Percentiles rank a stretch among this genome's conserved stretches.
phyloP scores from a whole-genome alignment of 1,140 invertebrate genomes.

The Tyrophagus putrescentiae region DNA sequence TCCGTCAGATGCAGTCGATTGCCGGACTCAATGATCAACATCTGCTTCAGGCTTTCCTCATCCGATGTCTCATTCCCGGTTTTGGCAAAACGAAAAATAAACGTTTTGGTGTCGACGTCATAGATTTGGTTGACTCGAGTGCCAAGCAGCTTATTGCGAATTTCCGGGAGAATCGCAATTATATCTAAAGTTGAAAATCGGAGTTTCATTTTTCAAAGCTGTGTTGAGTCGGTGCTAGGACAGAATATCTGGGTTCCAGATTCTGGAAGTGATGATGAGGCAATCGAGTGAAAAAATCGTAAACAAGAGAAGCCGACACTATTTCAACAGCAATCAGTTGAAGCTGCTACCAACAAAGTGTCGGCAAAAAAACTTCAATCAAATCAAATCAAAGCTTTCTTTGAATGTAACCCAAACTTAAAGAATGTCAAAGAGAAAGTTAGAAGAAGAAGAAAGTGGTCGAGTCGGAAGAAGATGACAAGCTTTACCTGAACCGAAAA shows the following conservation, averaged over 20 bases:
- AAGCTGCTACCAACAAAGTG: not conserved
- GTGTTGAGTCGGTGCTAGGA: too few species aligned
- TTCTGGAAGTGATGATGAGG: too few species aligned
- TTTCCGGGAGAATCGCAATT: conserved; percentile 61
- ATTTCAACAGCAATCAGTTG: too few species aligned
- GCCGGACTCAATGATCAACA: conserved; percentile 86
- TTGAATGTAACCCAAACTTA: not conserved
- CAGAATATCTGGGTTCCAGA: too few species aligned
- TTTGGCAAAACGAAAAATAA: conserved; percentile 65
- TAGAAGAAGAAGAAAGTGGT: not conserved
- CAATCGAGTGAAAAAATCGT: too few species aligned
- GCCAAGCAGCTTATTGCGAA: conserved; percentile 64
- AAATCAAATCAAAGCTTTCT: not conserved
- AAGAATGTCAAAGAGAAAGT: conserved; percentile 9
- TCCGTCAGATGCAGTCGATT: conserved; percentile 79
- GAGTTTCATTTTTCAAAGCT: conserved; percentile 65
- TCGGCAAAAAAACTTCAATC: not conserved
- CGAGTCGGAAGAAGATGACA: not conserved
- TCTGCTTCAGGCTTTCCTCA: conserved; percentile 47
- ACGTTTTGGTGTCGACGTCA: conserved; percentile 92
- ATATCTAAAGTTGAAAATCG: conserved; percentile 82
- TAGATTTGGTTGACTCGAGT: conserved; percentile 93
- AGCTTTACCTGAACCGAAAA: not conserved
- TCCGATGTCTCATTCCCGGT: conserved; percentile 26
- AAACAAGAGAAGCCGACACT: too few species aligned